Percentiles rank a stretch among this genome's conserved stretches.
Conservation (phyloP, 2,797 vertebrate species). For the Schizopygopsis pylzovi region DNA sequence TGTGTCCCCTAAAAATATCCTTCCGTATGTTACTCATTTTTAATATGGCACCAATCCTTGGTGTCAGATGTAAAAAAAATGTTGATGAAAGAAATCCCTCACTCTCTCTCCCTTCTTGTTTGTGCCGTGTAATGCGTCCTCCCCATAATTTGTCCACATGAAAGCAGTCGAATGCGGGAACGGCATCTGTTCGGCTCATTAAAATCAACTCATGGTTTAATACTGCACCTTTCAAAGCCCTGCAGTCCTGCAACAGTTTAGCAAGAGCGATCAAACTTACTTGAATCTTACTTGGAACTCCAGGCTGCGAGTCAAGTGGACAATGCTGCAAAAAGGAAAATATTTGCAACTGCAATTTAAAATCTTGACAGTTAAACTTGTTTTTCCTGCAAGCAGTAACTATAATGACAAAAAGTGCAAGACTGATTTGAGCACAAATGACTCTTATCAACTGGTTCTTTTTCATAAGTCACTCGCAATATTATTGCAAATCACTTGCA, state of each 20-base stretch:
- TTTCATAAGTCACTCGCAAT: background rate
- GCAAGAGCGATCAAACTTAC: background rate
- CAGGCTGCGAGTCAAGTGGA: background rate
- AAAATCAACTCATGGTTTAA: constrained; percentile 60
- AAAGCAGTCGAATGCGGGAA: constrained; percentile 63
- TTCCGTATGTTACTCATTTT: constrained; percentile 69
- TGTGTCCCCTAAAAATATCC: constrained; percentile 70
- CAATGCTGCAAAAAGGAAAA: background rate
- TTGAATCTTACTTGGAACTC: background rate
- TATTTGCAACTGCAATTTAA: background rate
- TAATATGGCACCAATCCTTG: constrained; percentile 57
- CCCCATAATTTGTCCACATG: constrained; percentile 72
- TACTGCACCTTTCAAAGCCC: constrained; percentile 35
- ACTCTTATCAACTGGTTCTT: background rate
- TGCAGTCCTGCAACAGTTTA: constrained; percentile 31
- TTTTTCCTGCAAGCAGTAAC: background rate
- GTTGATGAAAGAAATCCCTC: constrained; percentile 60
- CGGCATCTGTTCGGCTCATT: constrained; percentile 71
- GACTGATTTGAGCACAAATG: background rate
- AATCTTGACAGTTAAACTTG: background rate
- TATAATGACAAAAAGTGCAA: background rate
- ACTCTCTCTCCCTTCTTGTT: constrained; percentile 45
- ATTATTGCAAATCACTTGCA: background rate
- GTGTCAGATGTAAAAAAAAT: constrained; percentile 65
- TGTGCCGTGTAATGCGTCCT: constrained; percentile 60